phyloP scores from a whole-genome alignment of 2,797 vertebrate genomes.

The Dryobates pubescens region DNA sequence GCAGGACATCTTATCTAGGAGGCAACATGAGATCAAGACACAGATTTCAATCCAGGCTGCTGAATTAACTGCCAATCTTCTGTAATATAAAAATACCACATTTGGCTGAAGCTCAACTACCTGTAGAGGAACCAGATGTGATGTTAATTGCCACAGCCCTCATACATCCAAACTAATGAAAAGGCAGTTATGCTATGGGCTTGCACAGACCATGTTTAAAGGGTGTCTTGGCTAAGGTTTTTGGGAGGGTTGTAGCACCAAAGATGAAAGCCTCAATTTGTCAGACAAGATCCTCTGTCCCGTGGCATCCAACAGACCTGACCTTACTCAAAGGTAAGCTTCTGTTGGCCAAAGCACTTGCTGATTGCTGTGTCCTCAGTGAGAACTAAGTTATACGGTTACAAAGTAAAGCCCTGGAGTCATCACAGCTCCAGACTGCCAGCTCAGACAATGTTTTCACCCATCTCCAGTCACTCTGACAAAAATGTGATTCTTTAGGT shows the following conservation, averaged over 20 bases:
- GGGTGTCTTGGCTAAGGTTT: background rate
- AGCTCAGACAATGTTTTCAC: background rate
- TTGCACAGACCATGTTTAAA: background rate
- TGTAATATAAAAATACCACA: background rate
- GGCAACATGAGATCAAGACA: background rate
- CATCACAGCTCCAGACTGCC: background rate
- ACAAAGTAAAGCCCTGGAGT: background rate
- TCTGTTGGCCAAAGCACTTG: background rate
- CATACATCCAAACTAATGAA: background rate
- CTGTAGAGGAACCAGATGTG: background rate
- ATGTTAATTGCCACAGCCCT: background rate
- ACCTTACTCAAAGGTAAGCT: background rate
- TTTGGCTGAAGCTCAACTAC: background rate
- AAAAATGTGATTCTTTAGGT: background rate
- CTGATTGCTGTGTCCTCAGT: background rate
- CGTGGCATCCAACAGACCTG: background rate
- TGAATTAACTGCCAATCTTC: background rate
- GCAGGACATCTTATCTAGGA: background rate
- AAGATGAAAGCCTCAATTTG: background rate
- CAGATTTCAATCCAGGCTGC: background rate
- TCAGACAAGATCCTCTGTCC: background rate
- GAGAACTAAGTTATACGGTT: background rate
- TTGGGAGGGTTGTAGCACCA: background rate
- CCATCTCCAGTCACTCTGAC: background rate
- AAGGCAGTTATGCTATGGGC: background rate